phyloP scores from a whole-genome alignment of 53 echinoderm and acorn worm species.

The Holothuria scabra region DNA sequence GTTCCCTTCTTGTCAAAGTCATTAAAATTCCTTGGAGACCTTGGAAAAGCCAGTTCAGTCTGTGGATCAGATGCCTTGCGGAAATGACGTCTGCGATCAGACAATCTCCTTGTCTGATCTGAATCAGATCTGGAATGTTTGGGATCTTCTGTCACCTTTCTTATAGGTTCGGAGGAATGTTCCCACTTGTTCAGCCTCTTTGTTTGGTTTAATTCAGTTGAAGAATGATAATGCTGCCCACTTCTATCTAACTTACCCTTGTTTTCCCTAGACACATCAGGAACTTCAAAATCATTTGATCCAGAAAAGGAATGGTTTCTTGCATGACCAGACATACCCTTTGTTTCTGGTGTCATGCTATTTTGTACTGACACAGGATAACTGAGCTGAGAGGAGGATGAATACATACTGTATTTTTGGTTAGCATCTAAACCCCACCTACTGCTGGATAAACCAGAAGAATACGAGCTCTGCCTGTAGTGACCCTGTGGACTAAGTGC shows the following conservation, averaged over 20 bases:
- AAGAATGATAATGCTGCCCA: background rate
- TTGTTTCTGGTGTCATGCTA: conserved; percentile 29
- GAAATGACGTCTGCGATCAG: background rate
- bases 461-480: conserved; percentile 34
- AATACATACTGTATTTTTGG: conserved; percentile 14
- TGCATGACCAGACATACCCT: background rate
- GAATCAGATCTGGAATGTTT: conserved; percentile 65
- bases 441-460: background rate
- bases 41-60: background rate
- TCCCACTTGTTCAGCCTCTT: background rate
- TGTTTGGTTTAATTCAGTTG: background rate
- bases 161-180: background rate
- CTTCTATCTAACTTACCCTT: conserved; percentile 6
- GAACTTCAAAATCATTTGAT: conserved; percentile 7
- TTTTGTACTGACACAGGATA: background rate
- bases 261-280: conserved; percentile 48
- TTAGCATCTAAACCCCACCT: background rate
- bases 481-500: background rate
- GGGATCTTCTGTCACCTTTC: conserved; percentile 28
- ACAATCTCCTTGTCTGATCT: conserved; percentile 40
- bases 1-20: background rate
- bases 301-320: conserved; percentile 28
- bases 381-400: conserved; percentile 1
- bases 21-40: background rate
- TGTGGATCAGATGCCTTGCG: conserved; percentile 29